phyloP scores from a whole-genome alignment of 2,113 vertebrate genomes.

The Ibidorhyncha struthersii region DNA sequence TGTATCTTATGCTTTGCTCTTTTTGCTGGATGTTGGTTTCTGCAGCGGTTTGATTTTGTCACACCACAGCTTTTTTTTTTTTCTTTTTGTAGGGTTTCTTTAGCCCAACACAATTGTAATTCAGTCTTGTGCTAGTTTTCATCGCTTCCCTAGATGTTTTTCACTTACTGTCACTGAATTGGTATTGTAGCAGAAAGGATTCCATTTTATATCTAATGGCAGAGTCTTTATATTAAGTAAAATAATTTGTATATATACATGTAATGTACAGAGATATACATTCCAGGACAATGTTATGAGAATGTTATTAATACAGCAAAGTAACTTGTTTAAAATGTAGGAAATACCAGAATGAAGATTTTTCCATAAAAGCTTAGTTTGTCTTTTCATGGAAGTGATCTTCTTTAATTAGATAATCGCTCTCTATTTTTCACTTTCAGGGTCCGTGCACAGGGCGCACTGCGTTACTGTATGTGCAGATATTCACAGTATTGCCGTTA shows the following conservation, averaged over 20 bases:
- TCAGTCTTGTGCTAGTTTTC: not conserved
- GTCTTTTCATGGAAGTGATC: not conserved
- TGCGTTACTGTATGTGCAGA: fast-evolving
- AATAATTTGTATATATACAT: not conserved
- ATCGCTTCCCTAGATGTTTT: not conserved
- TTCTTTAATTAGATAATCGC: not conserved
- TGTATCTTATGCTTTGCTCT: not conserved
- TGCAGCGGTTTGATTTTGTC: not conserved
- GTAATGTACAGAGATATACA: not conserved
- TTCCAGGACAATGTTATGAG: not conserved
- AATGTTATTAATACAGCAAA: not conserved
- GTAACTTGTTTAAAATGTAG: not conserved
- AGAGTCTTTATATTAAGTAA: not conserved
- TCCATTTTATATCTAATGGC: not conserved
- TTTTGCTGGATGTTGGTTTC: not conserved
- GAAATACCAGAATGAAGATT: not conserved
- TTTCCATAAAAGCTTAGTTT: not conserved
- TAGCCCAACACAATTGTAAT: not conserved
- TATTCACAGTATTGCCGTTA: not conserved
- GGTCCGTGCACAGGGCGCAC: fast-evolving
- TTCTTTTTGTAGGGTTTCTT: not conserved
- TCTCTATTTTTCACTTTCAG: not conserved
- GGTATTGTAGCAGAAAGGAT: not conserved
- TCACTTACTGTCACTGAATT: not conserved
- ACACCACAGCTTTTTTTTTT: not conserved